These are phyloP conservation scores for Corythornis madagascariensis DNA, from an alignment of 2,113 vertebrate genomes.

Conservation along the genomic window DNA sequence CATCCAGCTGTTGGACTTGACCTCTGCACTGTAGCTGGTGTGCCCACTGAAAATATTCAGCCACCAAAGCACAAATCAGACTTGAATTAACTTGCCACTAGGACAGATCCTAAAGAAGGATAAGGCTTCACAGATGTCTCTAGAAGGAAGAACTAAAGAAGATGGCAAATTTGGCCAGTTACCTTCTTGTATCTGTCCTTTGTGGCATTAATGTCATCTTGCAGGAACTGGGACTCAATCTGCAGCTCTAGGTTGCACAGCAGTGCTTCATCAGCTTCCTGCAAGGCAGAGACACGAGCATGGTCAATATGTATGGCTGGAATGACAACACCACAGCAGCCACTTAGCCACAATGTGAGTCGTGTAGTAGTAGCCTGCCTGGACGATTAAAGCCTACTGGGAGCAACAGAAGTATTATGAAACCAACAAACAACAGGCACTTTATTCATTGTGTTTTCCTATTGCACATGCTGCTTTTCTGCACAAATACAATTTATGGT, in stretches of 20 bases:
- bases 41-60: neutral
- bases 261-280: slow-evolving; percentile 91
- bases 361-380: rapidly evolving
- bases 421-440: neutral
- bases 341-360: rapidly evolving
- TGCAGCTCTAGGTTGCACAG: slow-evolving; percentile 89
- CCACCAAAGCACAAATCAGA: neutral
- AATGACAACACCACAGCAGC: neutral
- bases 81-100: neutral
- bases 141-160: neutral
- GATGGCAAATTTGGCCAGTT: neutral
- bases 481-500: neutral
- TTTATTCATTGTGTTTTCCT: neutral
- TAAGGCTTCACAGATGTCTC: neutral
- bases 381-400: neutral
- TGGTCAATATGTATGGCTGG: rapidly evolving
- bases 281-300: neutral
- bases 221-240: slow-evolving; percentile 92
- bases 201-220: slow-evolving; percentile 89
- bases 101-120: neutral
- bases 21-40: neutral
- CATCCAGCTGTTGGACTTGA: neutral
- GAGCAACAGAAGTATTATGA: neutral
- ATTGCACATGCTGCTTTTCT: neutral
- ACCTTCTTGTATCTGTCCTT: slow-evolving; percentile 95